Base-by-base conservation (phyloP, 2,113 vertebrate species). In the Takifugu bimaculatus region DNA sequence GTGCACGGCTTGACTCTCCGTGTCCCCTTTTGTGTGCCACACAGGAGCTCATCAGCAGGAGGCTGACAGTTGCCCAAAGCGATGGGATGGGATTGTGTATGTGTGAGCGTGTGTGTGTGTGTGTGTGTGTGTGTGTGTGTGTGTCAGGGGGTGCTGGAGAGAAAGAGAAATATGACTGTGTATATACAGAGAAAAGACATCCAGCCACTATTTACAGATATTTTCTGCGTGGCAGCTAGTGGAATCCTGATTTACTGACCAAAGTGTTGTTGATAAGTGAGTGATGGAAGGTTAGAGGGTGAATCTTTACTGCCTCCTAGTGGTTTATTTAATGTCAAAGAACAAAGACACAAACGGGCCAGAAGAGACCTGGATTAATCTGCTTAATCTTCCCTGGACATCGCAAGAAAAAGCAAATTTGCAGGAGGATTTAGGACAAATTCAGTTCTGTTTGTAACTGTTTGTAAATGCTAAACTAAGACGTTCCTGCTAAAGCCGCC, bases 181-280 rank as follows among this genome's bases (percentile, higher is more conserved):
- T 60, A 60, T 60, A 74, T 78, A 63, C 64, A 80, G 43, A 70
- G 75, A 69, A 55, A 74, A 79, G 74, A 74, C 57, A 70, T 70
- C 58, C 73, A 70, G 70, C 78, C 85, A 79, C 86, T 86, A 87
- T 89, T 88, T 88, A 79, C 81, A 90, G 88, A 88, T 79, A 85
- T 73, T 32, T 54, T 65, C 70, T 56, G 64, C 60, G 62, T 64
- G 56, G 62, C 39, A 62, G 56, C 72, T 77, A 65, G 74, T 57
- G 57, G 77, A 88, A 78, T 85, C 63, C 65, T 67, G 76, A 77
- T 79, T 63, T 81, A 49, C 54, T 64, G 26, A 53, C 55, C 59
- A 64, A 75, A 50, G 27, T 1, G 43, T 50, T 52, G 52, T 43
- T 61, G 43, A 67, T 32, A 47, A 62, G 15, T 42, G 39, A 45